Conservation (phyloP, 2,113 vertebrate species). For the Sula dactylatra region DNA sequence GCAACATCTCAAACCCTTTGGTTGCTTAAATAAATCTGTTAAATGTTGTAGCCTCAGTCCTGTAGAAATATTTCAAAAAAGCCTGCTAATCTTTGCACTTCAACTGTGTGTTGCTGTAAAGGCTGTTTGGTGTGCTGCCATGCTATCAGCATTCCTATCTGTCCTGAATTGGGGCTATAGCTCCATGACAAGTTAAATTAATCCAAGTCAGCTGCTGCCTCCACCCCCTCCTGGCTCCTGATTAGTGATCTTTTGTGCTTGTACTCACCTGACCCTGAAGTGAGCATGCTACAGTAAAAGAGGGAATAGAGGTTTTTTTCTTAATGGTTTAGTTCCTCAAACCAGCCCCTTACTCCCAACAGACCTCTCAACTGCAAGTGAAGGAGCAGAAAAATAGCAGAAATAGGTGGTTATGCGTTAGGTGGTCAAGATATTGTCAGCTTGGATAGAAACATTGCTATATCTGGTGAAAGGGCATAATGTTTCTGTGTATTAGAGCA, state of each 20-base stretch:
- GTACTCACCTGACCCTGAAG: neutral
- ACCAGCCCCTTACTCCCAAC: neutral
- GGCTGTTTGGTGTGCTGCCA: neutral
- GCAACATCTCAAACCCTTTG: neutral
- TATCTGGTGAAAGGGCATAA: neutral
- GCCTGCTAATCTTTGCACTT: neutral
- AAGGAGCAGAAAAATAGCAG: neutral
- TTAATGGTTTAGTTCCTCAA: neutral
- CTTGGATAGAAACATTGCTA: neutral
- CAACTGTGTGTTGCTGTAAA: neutral
- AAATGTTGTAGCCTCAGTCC: neutral
- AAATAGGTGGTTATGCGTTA: neutral
- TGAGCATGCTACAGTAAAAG: neutral
- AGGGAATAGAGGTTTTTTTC: neutral
- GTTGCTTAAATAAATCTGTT: neutral
- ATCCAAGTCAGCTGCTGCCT: neutral
- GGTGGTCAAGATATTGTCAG: neutral
- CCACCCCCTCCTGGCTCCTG: neutral
- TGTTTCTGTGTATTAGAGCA: neutral
- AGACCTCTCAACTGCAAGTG: neutral
- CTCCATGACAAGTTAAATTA: neutral
- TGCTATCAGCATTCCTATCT: conserved; percentile 1
- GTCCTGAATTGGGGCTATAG: neutral
- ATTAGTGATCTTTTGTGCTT: neutral
- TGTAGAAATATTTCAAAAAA: neutral